Base-by-base conservation (phyloP, 2,113 vertebrate species). In the Dissostichus mawsoni region DNA sequence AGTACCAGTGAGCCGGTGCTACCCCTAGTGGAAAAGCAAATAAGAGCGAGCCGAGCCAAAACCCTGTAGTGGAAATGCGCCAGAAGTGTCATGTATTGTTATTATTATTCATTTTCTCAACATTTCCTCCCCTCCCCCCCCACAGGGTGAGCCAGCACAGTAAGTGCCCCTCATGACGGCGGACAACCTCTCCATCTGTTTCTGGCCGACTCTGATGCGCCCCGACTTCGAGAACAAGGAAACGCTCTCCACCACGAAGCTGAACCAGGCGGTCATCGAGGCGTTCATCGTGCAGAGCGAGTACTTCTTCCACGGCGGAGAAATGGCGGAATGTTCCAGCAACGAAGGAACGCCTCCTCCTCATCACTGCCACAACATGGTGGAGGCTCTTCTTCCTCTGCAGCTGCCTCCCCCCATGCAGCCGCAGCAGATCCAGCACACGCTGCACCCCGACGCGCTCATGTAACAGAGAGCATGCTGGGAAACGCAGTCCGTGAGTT, bases 131-230 rank as follows among this genome's bases (percentile, higher is more conserved):
- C 47, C 8, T 0, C 14, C 7, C 0, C 0, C 41, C 1, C 0
- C 0, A 20, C 1, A 99, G 98, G 95, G 97, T 99, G 92, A 99
- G 97, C 91, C 97, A 98, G 85, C 98, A 99, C 86, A 96, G 94
- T 84, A 98, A 97, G 94, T 96, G 92, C 86, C 97, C 78, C 92
- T 97, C 85, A 99, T 99, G 98, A 98, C 97, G 36, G 96, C 98
- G 58, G 98, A 99, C 94, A 99, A 99, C 90, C 95, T 99, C 70
- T 99, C 98, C 50, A 99, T 99, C 92, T 99, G 98, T 94, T 99
- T 99, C 95, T 99, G 98, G 98, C 98, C 98, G 74, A 99, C 98
- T 18, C 94, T 99, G 84, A 98, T 99, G 98, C 95, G 98, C 53
- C 98, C 97, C 3, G 98, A 99, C 94, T 99, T 99, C 84, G 97